Conservation (phyloP, 2,113 vertebrate species). For the Gavia stellata region DNA sequence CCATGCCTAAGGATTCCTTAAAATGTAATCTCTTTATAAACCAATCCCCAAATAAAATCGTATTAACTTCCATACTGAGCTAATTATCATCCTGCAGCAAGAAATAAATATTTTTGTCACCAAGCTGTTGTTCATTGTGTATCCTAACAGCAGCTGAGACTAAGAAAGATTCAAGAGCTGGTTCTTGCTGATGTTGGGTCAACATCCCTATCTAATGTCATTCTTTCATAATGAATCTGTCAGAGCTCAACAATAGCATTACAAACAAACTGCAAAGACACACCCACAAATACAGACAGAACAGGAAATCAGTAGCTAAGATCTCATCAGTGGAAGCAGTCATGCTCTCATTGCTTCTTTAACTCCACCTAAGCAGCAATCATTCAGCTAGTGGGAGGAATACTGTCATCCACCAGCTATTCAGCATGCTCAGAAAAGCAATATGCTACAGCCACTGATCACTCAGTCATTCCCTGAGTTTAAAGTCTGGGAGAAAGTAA, state of each 20-base stretch:
- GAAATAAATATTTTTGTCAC: background rate
- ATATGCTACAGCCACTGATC: background rate
- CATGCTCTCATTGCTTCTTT: background rate
- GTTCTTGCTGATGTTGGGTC: background rate
- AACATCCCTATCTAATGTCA: background rate
- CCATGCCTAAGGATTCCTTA: background rate
- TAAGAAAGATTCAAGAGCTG: background rate
- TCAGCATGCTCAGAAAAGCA: background rate
- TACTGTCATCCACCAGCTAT: background rate
- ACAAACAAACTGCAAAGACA: background rate
- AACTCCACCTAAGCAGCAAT: background rate
- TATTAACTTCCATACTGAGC: background rate
- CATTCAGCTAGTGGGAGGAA: background rate
- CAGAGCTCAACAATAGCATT: background rate
- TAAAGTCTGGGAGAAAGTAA: background rate
- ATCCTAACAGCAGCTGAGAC: background rate
- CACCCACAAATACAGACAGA: background rate
- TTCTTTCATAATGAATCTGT: background rate
- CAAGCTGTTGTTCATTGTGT: background rate
- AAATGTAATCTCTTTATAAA: slow-evolving; percentile 26
- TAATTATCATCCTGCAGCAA: background rate
- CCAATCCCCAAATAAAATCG: slow-evolving; percentile 29
- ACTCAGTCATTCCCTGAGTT: background rate
- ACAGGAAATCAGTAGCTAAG: background rate
- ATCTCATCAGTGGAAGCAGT: background rate